Evolutionary conservation across 2,113 vertebrate species (phyloP), one percentile per base, ranked within the genome.

Genomic region (Apodemus speciosus): DNA sequence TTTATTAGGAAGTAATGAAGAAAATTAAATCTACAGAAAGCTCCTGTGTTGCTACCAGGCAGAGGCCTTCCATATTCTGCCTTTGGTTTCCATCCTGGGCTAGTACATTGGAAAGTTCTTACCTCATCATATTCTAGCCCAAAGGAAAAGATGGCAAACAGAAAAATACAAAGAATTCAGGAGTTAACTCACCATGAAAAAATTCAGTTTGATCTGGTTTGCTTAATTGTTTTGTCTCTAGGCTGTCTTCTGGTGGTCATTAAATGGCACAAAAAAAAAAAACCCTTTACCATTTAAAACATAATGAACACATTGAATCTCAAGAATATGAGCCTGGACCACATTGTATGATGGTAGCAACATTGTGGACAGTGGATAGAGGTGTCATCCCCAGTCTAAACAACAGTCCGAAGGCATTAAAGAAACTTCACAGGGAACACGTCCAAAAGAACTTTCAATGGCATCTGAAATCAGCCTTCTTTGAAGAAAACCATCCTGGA

Each of bases 401-500:
- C 30, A 87, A 53, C 40, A 72, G 72, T 86, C 90, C 73, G 32
- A 92, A 40, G 68, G 91, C 43, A 62, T 66, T 84, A 94, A 88
- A 93, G 66, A 87, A 21, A 84, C 53, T 76, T 76, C 77, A 62
- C 91, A 90, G 77, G 53, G 81, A 69, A 21, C 15, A 87, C 62
- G 66, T 62, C 81, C 27, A 88, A 93, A 95, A 64, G 49, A 32
- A 25, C 46, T 94, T 87, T 90, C 81, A 92, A 46, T 91, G 80
- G 56, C 96, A 92, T 93, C 80, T 77, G 72, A 94, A 95, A 79
- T 86, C 68, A 66, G 75, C 68, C 72, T 81, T 84, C n/a, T 88
- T 88, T 84, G 51, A 94, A 94, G 90, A 93, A 85, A 93, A 90
- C 81, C 81, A 93, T 93, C 83, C 51, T 92, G 79, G 84, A 93